These are phyloP conservation scores for Plodia interpunctella DNA, from an alignment of 1,140 invertebrate species.

Conservation along the genomic window DNA sequence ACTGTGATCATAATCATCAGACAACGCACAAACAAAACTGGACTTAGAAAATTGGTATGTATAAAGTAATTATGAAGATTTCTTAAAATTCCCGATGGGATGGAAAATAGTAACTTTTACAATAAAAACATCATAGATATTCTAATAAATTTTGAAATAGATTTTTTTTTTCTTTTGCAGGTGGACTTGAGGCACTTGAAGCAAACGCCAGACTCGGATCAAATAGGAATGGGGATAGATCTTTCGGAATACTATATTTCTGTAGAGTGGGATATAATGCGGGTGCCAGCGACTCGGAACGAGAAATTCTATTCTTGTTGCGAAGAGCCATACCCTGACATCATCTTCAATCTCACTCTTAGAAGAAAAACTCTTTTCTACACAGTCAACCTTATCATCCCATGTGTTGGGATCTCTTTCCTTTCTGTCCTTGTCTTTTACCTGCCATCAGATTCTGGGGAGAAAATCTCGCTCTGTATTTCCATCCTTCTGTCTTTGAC, in stretches of 20 bases:
- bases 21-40: no score
- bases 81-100: no score
- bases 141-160: no score
- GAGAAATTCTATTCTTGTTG: constrained; percentile 95
- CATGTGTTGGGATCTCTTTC: constrained; percentile 97
- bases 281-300: constrained; percentile 90
- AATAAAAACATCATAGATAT: no score
- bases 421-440: constrained; percentile 99
- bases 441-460: constrained; percentile 97
- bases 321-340: constrained; percentile 95
- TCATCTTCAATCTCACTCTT: constrained; percentile 98
- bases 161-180: constrained; percentile 73
- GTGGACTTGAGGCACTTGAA: constrained; percentile 91
- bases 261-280: constrained; percentile 98
- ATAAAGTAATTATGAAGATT: no score
- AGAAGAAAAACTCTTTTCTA: constrained; percentile 98
- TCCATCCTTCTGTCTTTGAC: constrained; percentile 98
- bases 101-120: no score
- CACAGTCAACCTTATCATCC: constrained; percentile 97
- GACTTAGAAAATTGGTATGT: no score
- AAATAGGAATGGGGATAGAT: constrained; percentile 93
- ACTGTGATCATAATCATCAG: no score
- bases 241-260: constrained; percentile 96
- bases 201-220: constrained; percentile 88
- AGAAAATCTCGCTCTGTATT: constrained; percentile 98